Conservation (phyloP, 2,113 vertebrate species). For the Gasterosteus aculeatus region DNA sequence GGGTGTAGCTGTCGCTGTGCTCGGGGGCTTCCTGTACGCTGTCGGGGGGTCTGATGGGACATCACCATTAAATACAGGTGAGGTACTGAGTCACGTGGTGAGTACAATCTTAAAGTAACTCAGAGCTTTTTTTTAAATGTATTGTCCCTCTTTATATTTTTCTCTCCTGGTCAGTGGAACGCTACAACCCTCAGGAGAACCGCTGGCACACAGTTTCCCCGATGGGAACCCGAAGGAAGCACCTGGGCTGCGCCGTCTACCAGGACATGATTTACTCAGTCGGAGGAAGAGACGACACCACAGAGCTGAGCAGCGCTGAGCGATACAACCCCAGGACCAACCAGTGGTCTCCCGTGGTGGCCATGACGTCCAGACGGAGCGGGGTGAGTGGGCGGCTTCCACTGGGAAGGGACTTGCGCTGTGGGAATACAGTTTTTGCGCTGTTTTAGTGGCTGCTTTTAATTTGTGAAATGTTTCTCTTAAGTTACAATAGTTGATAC, state of each 20-base stretch:
- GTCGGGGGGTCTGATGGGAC: slow-evolving; percentile 98
- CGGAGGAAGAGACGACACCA: slow-evolving; percentile 96
- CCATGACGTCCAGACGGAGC: slow-evolving; percentile 97
- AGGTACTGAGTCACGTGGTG: background rate
- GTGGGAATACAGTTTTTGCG: background rate
- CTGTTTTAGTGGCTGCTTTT: background rate
- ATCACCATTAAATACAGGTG: slow-evolving; percentile 97
- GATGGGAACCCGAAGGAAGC: slow-evolving; percentile 97
- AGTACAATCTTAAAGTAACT: background rate
- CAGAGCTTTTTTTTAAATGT: background rate
- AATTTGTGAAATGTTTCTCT: background rate
- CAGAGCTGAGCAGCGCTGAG: slow-evolving; percentile 96
- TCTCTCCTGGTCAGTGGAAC: slow-evolving; percentile 85
- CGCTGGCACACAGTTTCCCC: slow-evolving; percentile 98
- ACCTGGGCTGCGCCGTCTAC: slow-evolving; percentile 97
- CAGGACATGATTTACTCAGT: slow-evolving; percentile 99
- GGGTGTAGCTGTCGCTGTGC: slow-evolving; percentile 95
- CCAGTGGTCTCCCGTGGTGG: slow-evolving; percentile 98
- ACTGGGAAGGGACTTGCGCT: no score
- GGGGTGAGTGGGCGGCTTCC: slow-evolving; percentile 82
- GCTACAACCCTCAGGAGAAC: slow-evolving; percentile 98
- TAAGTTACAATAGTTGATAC: background rate
- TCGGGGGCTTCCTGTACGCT: slow-evolving; percentile 96
- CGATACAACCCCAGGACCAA: slow-evolving; percentile 97
- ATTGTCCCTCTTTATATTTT: background rate